Base-by-base conservation (phyloP, 2,113 vertebrate species). In the Lucifuga dentata region DNA sequence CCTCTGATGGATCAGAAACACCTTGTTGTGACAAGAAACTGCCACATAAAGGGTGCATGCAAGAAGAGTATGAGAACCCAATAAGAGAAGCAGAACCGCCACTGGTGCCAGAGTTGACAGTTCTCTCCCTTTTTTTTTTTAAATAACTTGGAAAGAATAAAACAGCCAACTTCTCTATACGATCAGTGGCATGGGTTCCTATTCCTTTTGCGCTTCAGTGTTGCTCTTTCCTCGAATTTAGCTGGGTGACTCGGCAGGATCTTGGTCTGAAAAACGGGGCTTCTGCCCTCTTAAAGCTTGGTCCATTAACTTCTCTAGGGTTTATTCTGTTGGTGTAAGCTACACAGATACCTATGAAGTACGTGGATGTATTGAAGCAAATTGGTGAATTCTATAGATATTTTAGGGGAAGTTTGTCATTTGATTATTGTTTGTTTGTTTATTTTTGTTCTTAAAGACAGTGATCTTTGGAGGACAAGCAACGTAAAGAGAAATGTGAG, bases 381-480 rank as follows among this genome's bases (percentile, higher is more conserved):
- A 90, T 86, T 81, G 90, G 81, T 87, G 86, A 83, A 80, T 83
- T 87, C 85, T 75, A 82, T 63, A 81, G 70, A 88, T 78, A 72
- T 74, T 49, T 86, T 29, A 58, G 78, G 78, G 39, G 13, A 35
- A 29, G 75, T 86, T 64, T 77, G 64, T 70, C 78, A 43, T 88
- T 83, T 81, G 17, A 69, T 74, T 77, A 69, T 71, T 76, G 67
- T 80, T 90, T 72, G 50, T 84, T 76, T 86, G 65, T 87, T 77
- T 80, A 86, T 84, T 85, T 69, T 23, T 68, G 72, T 87, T 91
- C 88, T 89, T 86, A 85, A 85, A 87, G 85, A 92, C 89, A 90
- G 71, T 88, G 90, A 94, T 94, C 88, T 86, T 83, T 81, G 92
- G 88, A 94, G 93, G 93, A 94, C 85, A 81, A 93, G 92, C 93